A percentile compares a stretch with the other conserved stretches of the same genome.
phyloP scores from a whole-genome alignment of 2,797 vertebrate species.

The Masticophis lateralis region DNA sequence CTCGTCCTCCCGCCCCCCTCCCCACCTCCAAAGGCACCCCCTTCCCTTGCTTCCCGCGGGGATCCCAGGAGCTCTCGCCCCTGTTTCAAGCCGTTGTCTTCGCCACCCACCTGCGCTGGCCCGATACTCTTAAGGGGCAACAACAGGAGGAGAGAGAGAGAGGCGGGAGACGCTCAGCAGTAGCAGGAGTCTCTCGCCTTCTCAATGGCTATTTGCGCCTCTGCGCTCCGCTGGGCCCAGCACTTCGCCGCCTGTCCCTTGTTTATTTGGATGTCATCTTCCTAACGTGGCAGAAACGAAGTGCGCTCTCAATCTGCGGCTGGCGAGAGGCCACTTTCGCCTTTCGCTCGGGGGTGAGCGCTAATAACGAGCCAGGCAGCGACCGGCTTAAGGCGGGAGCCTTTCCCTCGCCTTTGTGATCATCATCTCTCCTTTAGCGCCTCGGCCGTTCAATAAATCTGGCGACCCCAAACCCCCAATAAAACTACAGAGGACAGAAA shows the following conservation, averaged over 20 bases:
- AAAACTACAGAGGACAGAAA: slow-evolving; percentile 69
- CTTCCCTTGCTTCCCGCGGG: not conserved
- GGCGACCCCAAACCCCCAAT: slow-evolving; percentile 55
- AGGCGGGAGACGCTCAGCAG: not conserved
- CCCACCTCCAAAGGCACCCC: not conserved
- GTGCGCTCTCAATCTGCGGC: slow-evolving; percentile 62
- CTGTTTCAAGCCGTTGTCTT: not conserved
- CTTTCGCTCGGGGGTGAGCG: slow-evolving; percentile 53
- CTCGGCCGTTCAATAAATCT: slow-evolving; percentile 69
- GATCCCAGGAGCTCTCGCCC: not conserved
- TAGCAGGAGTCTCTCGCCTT: slow-evolving; percentile 6
- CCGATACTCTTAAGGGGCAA: not conserved
- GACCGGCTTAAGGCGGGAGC: slow-evolving; percentile 64
- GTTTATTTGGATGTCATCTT: slow-evolving; percentile 72
- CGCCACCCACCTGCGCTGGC: not conserved
- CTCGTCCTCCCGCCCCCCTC: not conserved
- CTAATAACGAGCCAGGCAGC: slow-evolving; percentile 58
- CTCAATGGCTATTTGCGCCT: not conserved
- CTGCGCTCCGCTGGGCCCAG: not conserved
- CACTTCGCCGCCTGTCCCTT: slow-evolving; percentile 12
- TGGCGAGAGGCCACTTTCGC: slow-evolving; percentile 63
- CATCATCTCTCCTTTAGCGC: slow-evolving; percentile 72
- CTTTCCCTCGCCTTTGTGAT: slow-evolving; percentile 73
- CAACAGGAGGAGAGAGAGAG: not conserved
- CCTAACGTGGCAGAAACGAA: slow-evolving; percentile 68